Conservation (phyloP, 2,888 invertebrate genomes). For the Amblyjoppa fuscipennis region DNA sequence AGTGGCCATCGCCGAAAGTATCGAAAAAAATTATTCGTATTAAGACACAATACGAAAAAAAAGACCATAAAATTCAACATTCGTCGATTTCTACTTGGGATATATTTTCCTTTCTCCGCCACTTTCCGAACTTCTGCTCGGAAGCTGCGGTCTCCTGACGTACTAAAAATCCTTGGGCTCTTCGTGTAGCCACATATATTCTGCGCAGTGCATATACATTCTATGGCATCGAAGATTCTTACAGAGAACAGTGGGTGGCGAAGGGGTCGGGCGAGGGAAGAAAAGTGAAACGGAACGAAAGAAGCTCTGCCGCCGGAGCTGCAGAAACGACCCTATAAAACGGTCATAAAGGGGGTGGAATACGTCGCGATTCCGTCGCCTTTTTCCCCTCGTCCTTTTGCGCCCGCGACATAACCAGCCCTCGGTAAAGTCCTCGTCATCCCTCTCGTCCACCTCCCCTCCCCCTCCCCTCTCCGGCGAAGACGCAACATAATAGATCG, state of each 20-base stretch:
- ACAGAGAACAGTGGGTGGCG: slow-evolving; percentile 29
- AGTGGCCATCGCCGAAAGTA: too few species aligned
- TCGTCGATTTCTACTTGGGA: neutral
- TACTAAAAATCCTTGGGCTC: slow-evolving; percentile 32
- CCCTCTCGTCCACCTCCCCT: slow-evolving; percentile 12
- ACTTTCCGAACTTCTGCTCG: slow-evolving; percentile 9
- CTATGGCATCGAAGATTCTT: slow-evolving; percentile 36
- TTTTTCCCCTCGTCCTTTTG: slow-evolving; percentile 71
- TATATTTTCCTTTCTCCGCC: neutral
- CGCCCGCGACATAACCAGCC: slow-evolving; percentile 67
- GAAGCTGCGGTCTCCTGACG: slow-evolving; percentile 14
- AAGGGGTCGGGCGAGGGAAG: neutral
- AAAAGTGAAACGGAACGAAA: neutral
- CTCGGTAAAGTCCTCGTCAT: slow-evolving; percentile 7
- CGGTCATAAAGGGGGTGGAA: slow-evolving; percentile 73
- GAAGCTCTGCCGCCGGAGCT: slow-evolving; percentile 26
- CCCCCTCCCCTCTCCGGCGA: slow-evolving; percentile 48
- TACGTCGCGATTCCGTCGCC: slow-evolving; percentile 71
- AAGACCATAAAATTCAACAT: slow-evolving; percentile 4
- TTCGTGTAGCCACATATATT: slow-evolving; percentile 28
- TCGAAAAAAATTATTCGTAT: neutral
- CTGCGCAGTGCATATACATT: slow-evolving; percentile 10
- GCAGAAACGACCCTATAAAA: slow-evolving; percentile 72
- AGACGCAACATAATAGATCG: slow-evolving; percentile 76
- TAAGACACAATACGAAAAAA: neutral